A percentile compares a stretch with the other conserved stretches of the same genome.
These are phyloP conservation scores for Stenichneumon culpator DNA, from an alignment of 2,888 invertebrate genomes.

Conservation along the genomic window DNA sequence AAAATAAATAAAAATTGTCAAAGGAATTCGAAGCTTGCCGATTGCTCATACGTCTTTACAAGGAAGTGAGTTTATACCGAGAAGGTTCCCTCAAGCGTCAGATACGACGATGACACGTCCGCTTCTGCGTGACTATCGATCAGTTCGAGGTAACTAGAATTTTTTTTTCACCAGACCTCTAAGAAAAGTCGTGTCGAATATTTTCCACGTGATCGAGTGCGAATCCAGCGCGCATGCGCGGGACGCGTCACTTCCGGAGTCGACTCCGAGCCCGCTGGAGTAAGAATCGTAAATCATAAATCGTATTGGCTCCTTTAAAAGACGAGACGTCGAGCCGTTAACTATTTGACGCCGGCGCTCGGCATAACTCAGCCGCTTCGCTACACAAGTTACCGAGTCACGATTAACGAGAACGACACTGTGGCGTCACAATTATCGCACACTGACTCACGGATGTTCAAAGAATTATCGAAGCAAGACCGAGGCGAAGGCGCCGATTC, in stretches of 20 bases:
- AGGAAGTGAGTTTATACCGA: constrained; percentile 21
- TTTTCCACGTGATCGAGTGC: constrained; percentile 33
- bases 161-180: constrained; percentile 37
- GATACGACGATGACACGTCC: constrained; percentile 26
- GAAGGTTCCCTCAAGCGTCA: constrained; percentile 17
- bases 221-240: constrained; percentile 35
- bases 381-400: constrained; percentile 39
- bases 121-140: constrained; percentile 35
- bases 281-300: constrained; percentile 48
- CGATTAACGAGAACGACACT: constrained; percentile 49
- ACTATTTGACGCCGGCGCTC: constrained; percentile 57
- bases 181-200: constrained; percentile 40
- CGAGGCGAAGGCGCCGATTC: constrained; percentile 25
- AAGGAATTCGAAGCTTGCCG: not conserved
- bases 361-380: constrained; percentile 25
- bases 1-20: not conserved
- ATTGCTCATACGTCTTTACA: constrained; percentile 42
- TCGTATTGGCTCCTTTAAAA: constrained; percentile 30
- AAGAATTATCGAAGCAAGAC: constrained; percentile 38
- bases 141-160: constrained; percentile 20
- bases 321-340: constrained; percentile 23
- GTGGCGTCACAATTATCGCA: constrained; percentile 34
- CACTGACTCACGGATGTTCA: constrained; percentile 54
- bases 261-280: constrained; percentile 25
- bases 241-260: constrained; percentile 59